phyloP scores from a whole-genome alignment of 2,888 invertebrate species.

The Mesopsocus fuscifrons region DNA sequence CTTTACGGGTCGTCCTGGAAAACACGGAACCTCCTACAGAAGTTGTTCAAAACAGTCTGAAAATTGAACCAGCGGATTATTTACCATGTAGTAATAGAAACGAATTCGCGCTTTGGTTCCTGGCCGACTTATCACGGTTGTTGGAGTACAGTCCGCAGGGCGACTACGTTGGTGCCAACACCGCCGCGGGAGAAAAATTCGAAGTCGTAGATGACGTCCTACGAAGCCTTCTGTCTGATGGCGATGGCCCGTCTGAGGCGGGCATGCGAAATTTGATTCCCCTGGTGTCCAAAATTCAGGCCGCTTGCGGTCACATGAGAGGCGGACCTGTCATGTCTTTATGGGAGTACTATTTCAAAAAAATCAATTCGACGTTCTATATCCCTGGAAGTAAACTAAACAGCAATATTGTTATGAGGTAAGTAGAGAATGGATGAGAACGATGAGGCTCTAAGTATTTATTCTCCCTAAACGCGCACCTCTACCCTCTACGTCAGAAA shows the following conservation, averaged over 20 bases:
- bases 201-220: not conserved
- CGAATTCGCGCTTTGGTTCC: conserved; percentile 2
- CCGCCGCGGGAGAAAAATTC: not conserved
- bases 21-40: not conserved
- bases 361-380: conserved; percentile 3
- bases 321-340: not conserved
- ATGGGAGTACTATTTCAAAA: conserved; percentile 2
- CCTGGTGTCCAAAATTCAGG: not conserved
- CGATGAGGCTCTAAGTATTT: too few species aligned
- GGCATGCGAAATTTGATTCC: not conserved
- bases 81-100: not conserved
- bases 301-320: not conserved
- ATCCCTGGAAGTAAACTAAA: conserved; percentile 3
- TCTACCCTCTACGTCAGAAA: too few species aligned
- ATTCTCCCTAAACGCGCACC: too few species aligned
- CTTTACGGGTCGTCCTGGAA: not conserved
- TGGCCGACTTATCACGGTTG: not conserved
- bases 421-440: not conserved
- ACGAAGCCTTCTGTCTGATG: not conserved
- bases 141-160: not conserved
- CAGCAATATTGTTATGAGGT: not conserved
- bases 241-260: conserved; percentile 1
- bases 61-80: not conserved
- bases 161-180: not conserved
- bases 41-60: not conserved